Evolutionary conservation across 2,888 invertebrate species (phyloP), one percentile per base, ranked within the genome.

Genomic region (Amiota minor): DNA sequence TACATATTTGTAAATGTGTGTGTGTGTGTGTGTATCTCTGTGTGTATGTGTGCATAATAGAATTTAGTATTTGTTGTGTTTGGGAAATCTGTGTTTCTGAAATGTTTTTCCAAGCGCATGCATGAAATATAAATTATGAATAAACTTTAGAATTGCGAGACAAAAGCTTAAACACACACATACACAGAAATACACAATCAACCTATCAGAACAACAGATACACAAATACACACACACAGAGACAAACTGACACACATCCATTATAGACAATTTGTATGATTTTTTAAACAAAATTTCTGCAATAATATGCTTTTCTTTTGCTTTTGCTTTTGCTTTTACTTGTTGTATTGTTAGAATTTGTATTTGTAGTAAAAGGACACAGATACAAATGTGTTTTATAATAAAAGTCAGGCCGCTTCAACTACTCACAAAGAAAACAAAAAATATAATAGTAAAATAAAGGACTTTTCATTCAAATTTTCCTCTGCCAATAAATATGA

Each of bases 71-170:
- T 3, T n/a, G 65, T 65, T 14, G 64, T 20, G 16, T 12, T 65
- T n/a, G 23, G 23, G 10, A 46, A 20, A 65, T 65, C 11, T 35
- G 53, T 53, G 53, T 53, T 23, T 68, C 23, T 35, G 35, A 35
- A 35, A 35, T 35, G 35, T 35, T 35, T 70, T 35, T 49, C n/a
- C 45, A 45, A 70, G 56, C 14, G 56, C 56, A 70, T 70, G 70
- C 12, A 55, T 70, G 16, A 70, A 70, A 62, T 62, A 71, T 71
- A 62, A 71, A 71, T 71, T 71, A 71, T 62, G 71, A 62, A n/a
- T 16, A 71, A 62, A 71, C 61, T 62, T 53, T 45, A 49, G 20
- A n/a, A 62, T 35, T 23, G n/a, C 20, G 18, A 59, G 18, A 14
- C n/a, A 35, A 35, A 35, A 35, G 59, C n/a, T 11, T 18, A 18